These are phyloP conservation scores for Helarctos malayanus DNA, from an alignment of 2,797 vertebrate genomes.

Conservation along the genomic window DNA sequence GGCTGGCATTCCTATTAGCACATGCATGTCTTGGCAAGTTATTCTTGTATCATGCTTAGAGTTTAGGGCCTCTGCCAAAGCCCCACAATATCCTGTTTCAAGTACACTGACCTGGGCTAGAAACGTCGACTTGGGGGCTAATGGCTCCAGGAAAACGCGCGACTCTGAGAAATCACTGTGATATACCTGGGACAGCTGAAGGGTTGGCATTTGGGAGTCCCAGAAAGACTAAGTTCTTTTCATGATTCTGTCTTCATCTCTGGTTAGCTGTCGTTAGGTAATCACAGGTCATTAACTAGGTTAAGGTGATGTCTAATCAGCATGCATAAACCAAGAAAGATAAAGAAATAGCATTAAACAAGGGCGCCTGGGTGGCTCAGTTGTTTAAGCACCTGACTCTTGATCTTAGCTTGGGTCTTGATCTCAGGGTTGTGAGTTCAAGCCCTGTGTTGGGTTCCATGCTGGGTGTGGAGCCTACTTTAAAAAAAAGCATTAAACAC, in stretches of 20 bases:
- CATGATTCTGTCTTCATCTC: not conserved
- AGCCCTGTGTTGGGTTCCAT: not conserved
- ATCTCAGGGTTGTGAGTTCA: not conserved
- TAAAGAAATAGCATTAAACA: not conserved
- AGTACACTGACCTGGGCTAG: not conserved
- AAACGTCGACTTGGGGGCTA: not conserved
- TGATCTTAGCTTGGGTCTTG: not conserved
- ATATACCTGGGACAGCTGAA: fast-evolving
- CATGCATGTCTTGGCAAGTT: not conserved
- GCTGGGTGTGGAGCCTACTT: not conserved
- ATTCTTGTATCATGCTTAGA: not conserved
- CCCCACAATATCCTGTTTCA: not conserved
- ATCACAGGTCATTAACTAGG: not conserved
- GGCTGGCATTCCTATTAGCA: not conserved
- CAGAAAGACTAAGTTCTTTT: not conserved
- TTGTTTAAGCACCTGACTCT: not conserved
- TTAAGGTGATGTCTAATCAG: not conserved
- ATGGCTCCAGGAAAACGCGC: not conserved
- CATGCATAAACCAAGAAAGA: not conserved
- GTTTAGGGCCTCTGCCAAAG: not conserved
- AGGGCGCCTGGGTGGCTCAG: not conserved
- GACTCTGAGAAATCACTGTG: not conserved
- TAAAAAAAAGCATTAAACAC: not conserved
- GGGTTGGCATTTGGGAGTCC: not conserved
- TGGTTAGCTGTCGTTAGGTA: not conserved